Evolutionary conservation across 2,113 vertebrate species (phyloP).

Genomic region (Recurvirostra avosetta): DNA sequence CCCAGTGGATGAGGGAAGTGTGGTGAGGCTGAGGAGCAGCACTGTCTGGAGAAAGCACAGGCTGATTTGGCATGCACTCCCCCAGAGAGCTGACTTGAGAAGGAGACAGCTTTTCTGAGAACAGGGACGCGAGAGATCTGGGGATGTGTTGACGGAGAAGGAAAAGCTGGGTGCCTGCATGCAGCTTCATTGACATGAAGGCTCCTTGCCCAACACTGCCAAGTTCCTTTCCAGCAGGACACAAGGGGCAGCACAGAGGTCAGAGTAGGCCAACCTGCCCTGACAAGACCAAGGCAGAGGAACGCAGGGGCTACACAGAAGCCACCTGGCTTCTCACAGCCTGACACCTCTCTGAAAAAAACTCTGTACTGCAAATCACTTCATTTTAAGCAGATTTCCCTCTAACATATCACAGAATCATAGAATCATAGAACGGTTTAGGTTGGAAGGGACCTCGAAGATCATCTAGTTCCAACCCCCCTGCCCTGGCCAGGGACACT

Average conservation of each 20-base stretch:
- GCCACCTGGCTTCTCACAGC: not conserved
- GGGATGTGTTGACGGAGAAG: not conserved
- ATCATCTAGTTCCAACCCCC: no score
- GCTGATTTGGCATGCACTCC: not conserved
- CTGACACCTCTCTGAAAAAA: not conserved
- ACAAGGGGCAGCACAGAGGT: not conserved
- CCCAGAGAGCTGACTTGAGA: not conserved
- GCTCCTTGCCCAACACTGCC: not conserved
- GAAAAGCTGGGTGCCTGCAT: not conserved
- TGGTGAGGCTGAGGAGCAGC: not conserved
- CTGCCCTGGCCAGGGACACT: no score
- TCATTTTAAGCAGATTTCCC: not conserved
- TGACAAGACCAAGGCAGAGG: not conserved
- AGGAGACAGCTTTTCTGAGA: not conserved
- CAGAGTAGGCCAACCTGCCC: not conserved
- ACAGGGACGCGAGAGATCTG: not conserved
- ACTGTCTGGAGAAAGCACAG: not conserved
- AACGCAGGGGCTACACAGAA: not conserved
- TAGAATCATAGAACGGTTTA: no score
- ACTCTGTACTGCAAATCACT: not conserved
- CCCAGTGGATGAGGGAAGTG: not conserved
- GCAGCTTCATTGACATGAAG: not conserved
- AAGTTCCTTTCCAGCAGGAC: not conserved
- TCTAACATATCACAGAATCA: fast-evolving
- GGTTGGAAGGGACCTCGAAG: no score